A percentile compares a stretch with the other conserved stretches of the same genome.
These are phyloP conservation scores for Thalpophila matura DNA, from an alignment of 2,888 invertebrate genomes.

Conservation along the genomic window DNA sequence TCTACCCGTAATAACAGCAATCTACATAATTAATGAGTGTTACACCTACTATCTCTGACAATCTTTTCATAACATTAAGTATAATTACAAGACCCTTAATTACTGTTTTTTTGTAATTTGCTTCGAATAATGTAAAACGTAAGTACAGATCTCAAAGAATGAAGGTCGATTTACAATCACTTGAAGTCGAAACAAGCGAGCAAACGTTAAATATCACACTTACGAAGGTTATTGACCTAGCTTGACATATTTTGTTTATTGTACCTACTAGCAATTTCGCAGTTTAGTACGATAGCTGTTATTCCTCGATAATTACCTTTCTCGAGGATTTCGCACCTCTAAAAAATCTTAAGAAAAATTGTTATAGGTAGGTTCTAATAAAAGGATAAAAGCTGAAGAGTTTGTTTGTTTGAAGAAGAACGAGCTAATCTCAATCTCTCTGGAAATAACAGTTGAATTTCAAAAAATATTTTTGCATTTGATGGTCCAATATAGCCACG, in stretches of 20 bases:
- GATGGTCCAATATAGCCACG: too few species aligned
- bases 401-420: too few species aligned
- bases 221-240: not conserved
- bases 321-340: too few species aligned
- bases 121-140: not conserved
- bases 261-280: not conserved
- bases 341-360: too few species aligned
- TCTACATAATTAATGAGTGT: slow-evolving; percentile 5
- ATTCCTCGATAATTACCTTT: not conserved
- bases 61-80: not conserved
- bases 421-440: too few species aligned
- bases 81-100: not conserved
- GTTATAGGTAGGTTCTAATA: too few species aligned
- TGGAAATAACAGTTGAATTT: too few species aligned
- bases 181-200: slow-evolving; percentile 2
- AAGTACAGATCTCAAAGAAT: not conserved
- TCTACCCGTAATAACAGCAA: not conserved
- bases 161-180: slow-evolving; percentile 25
- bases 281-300: not conserved
- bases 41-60: not conserved
- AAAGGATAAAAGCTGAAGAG: too few species aligned
- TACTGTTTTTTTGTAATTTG: slow-evolving; percentile 1
- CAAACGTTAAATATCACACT: slow-evolving; percentile 18
- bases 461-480: too few species aligned
- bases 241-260: not conserved